Base-by-base conservation (phyloP, 1,140 invertebrate species). In the Ceratina australensis region DNA sequence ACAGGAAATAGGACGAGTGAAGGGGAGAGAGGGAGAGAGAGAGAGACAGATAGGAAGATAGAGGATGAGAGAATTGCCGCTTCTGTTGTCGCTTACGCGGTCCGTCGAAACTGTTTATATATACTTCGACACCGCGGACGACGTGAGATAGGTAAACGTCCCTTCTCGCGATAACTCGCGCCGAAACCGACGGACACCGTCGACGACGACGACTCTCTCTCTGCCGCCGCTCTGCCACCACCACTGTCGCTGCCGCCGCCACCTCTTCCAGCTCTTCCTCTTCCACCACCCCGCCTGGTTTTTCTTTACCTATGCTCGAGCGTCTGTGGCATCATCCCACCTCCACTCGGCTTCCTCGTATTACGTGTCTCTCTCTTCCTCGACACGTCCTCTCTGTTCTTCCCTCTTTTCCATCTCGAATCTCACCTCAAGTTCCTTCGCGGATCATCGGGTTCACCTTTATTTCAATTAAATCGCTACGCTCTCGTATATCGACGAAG, bases 91-190 rank as follows among this genome's bases (percentile, higher is more conserved):
- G 33, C 67, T 50, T 54, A 15, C 22, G 57, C 54, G 63, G 57
- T 42, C 49, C 69, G 88, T 87, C 26, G 87, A 87, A 65, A 80
- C 56, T 52, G 73, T 77, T 56, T 89, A 83, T 33, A 90, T 89
- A 69, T 90, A 54, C 90, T 89, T 81, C 86, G 87, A 89, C 60
- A 65, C 49, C 79, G 81, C 84, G 79, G 82, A 80, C 78, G 72
- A 79, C 79, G 83, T 81, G 83, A 77, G 80, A 71, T 77, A 82
- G 71, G 72, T 79, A 80, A 61, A 42, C 47, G 61, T 47, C 60
- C 74, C 42, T 57, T 54, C 54, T 59, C 68, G 65, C 68, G 82
- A 33, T 64, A 63, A 52, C 68, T 60, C 52, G 67, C 63, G 47
- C 66, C 63, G 59, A 75, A 26, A 26, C 28, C 65, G 59, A 76